Percentiles rank a stretch among this genome's conserved stretches.
These are phyloP conservation scores for Oxyteleia sp. DNA, from an alignment of 2,888 invertebrate genomes.

Conservation along the genomic window DNA sequence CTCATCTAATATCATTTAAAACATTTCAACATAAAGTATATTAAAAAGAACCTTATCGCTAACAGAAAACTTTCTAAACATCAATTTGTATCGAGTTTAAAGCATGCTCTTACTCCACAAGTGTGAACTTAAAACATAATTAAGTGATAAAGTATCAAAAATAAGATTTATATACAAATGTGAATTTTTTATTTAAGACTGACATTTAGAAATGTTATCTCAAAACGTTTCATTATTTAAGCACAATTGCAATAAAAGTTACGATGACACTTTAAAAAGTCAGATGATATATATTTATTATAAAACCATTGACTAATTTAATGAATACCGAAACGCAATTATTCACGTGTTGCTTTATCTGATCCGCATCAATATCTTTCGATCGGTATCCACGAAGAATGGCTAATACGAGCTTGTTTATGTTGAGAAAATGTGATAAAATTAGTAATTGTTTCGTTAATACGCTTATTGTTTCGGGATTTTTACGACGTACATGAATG, in stretches of 20 bases:
- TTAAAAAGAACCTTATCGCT: no score
- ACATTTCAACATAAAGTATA: no score
- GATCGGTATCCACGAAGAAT: constrained; percentile 22
- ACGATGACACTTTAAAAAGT: constrained; percentile 46
- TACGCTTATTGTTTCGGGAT: constrained; percentile 18
- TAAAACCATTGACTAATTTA: constrained; percentile 77
- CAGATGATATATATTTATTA: constrained; percentile 74
- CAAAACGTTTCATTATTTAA: constrained; percentile 33
- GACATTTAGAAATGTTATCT: constrained; percentile 4
- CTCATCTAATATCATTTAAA: no score
- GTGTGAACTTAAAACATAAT: no score
- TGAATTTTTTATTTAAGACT: neutral
- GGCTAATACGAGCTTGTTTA: constrained; percentile 43
- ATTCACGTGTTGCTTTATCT: constrained; percentile 74
- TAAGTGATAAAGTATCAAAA: no score
- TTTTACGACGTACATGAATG: no score
- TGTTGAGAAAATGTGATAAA: constrained; percentile 50
- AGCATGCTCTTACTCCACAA: no score
- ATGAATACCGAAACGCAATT: constrained; percentile 76
- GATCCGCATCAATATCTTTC: constrained; percentile 65
- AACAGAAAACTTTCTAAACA: no score
- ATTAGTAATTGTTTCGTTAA: constrained; percentile 47
- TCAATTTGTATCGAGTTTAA: no score
- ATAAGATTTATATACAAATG: no score
- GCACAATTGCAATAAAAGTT: constrained; percentile 65